Evolutionary conservation across 2,888 invertebrate species (phyloP).

Genomic region (Ditula angustiorana): DNA sequence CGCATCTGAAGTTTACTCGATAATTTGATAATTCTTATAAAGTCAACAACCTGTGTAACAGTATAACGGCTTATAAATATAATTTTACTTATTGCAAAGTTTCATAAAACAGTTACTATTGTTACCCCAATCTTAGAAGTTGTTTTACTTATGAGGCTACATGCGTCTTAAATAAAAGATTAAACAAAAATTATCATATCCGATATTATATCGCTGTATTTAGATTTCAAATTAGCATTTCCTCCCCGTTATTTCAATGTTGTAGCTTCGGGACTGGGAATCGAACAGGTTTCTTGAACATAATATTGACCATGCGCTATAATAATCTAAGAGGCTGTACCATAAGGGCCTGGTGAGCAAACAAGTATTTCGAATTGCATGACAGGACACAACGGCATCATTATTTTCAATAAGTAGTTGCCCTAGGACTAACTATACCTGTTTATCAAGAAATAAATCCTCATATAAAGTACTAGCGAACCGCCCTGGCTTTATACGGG

Average conservation of each 20-base stretch:
- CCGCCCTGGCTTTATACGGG: no score
- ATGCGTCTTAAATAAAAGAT: no score
- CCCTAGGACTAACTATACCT: background rate
- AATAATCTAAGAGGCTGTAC: slow-evolving; percentile 43
- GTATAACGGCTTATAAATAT: no score
- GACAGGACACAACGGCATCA: background rate
- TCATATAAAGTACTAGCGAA: no score
- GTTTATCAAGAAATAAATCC: no score
- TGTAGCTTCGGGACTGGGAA: slow-evolving; percentile 45
- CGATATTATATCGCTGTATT: slow-evolving; percentile 30
- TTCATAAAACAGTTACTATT: no score
- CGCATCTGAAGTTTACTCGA: slow-evolving; percentile 16
- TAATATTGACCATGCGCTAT: slow-evolving; percentile 44
- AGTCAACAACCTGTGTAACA: slow-evolving; percentile 19
- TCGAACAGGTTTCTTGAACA: slow-evolving; percentile 48
- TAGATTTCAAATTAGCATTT: slow-evolving; percentile 33
- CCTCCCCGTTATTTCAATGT: slow-evolving; percentile 47
- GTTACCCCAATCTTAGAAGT: no score
- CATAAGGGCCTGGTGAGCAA: slow-evolving; percentile 44
- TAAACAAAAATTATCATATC: slow-evolving; percentile 22
- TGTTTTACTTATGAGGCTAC: no score
- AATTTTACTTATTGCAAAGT: no score
- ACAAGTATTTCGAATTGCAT: slow-evolving; percentile 26
- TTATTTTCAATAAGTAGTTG: background rate
- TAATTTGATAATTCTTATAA: slow-evolving; percentile 21